These are phyloP conservation scores for Dermatemys mawii DNA, from an alignment of 2,113 vertebrate species.

Conservation along the genomic window DNA sequence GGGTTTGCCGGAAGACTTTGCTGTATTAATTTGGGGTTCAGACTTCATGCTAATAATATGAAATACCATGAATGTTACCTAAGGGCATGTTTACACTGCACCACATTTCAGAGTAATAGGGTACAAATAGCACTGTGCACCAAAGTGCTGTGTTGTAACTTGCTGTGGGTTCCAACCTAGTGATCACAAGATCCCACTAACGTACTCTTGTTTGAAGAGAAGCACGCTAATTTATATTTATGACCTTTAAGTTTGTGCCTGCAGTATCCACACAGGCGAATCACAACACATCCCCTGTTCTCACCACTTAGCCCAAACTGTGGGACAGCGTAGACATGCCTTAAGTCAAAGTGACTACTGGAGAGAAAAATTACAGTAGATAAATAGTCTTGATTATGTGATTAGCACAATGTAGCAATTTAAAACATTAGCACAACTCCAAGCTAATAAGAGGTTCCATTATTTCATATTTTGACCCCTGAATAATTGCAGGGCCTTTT, in stretches of 20 bases:
- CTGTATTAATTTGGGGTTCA: constrained; percentile 59
- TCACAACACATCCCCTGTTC: neutral
- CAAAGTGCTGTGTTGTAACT: too few relatives aligned
- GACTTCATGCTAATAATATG: constrained; percentile 59
- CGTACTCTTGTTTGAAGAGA: neutral
- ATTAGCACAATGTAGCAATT: constrained; percentile 56
- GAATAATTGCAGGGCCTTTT: neutral
- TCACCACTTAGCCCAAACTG: neutral
- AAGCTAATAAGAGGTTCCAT: neutral
- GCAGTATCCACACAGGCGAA: neutral
- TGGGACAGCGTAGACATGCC: neutral
- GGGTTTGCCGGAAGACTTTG: constrained; percentile 40
- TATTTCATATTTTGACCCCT: constrained; percentile 1
- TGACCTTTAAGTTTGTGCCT: neutral
- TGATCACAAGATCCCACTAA: neutral
- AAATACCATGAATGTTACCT: constrained; percentile 64
- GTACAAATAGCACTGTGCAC: neutral
- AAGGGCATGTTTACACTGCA: neutral
- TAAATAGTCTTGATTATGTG: constrained; percentile 61
- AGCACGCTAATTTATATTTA: neutral
- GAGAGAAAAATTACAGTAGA: constrained; percentile 69
- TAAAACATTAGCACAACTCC: constrained; percentile 53
- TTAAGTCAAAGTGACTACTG: constrained; percentile 67
- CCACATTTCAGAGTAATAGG: neutral
- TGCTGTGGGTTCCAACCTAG: neutral